Conservation (phyloP, 2,797 vertebrate genomes). For the Serranus cabrilla region DNA sequence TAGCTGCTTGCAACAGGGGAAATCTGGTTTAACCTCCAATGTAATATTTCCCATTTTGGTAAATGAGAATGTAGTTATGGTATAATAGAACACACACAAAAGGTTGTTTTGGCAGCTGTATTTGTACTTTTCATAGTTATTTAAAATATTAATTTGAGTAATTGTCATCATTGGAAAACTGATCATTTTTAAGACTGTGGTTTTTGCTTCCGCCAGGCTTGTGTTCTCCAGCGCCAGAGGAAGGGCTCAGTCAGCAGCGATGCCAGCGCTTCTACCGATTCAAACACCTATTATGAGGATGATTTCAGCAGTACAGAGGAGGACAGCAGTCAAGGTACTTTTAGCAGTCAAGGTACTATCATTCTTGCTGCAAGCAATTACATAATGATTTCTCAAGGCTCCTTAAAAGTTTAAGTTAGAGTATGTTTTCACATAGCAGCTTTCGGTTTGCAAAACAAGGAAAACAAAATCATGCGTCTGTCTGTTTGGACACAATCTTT, state of each 20-base stretch:
- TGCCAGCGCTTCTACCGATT: conserved; percentile 97
- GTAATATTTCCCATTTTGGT: background rate
- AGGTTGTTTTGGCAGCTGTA: background rate
- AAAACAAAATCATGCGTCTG: background rate
- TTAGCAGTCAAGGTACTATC: conserved; percentile 96
- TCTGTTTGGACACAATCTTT: background rate
- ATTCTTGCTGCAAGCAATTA: conserved; percentile 13
- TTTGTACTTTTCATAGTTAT: background rate
- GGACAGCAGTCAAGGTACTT: conserved; percentile 97
- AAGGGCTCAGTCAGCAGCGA: conserved; percentile 99
- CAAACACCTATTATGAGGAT: conserved; percentile 99
- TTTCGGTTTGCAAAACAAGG: conserved; percentile 21
- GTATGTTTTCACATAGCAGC: conserved; percentile 19
- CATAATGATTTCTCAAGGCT: background rate
- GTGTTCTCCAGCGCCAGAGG: conserved; percentile 96
- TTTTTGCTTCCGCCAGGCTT: conserved; percentile 86
- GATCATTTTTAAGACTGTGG: background rate
- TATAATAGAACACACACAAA: no score
- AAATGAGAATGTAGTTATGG: background rate
- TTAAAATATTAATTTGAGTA: background rate
- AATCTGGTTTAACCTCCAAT: background rate
- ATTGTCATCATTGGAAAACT: background rate
- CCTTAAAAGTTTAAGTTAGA: conserved; percentile 11
- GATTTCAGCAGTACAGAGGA: conserved; percentile 99
- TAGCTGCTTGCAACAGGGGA: background rate